Evolutionary conservation across 2,113 vertebrate species (phyloP).

Genomic region (Hippocampus zosterae): DNA sequence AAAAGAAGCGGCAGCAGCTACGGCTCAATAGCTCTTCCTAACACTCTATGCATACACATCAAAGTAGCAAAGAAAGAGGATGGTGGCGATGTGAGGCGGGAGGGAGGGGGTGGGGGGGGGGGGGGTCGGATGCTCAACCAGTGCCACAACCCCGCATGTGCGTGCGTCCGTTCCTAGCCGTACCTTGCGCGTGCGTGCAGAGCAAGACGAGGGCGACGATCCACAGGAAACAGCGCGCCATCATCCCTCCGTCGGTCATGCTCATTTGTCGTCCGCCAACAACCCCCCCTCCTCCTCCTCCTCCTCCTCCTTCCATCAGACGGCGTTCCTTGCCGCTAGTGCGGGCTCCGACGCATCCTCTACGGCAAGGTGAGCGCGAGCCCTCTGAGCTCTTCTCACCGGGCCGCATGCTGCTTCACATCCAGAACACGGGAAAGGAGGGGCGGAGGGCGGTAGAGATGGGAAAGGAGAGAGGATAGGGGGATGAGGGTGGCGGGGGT

Average conservation of each 20-base stretch:
- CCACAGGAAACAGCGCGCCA: conserved; percentile 65
- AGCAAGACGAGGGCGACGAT: conserved; percentile 61
- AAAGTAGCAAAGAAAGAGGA: neutral
- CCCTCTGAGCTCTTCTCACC: conserved; percentile 69
- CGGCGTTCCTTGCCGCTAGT: conserved; percentile 43
- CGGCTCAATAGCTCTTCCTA: conserved; percentile 40
- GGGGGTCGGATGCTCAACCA: neutral
- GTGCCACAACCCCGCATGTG: conserved; percentile 2
- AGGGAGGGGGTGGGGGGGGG: neutral
- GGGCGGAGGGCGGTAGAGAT: neutral
- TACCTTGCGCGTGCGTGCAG: conserved; percentile 65
- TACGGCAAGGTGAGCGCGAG: conserved; percentile 62
- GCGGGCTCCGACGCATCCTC: conserved; percentile 52
- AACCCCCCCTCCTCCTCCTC: conserved; percentile 29
- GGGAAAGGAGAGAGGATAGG: conserved; percentile 10
- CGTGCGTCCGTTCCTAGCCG: conserved; percentile 35
- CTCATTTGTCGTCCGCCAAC: conserved; percentile 40
- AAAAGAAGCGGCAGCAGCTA: conserved; percentile 36
- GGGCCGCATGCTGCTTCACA: conserved; percentile 74
- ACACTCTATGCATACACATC: conserved; percentile 29
- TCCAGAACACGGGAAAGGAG: conserved; percentile 51
- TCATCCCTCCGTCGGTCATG: conserved; percentile 53
- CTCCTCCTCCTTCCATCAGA: conserved; percentile 30
- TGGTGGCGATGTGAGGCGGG: neutral
- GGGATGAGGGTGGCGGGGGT: conserved; percentile 12